Evolutionary conservation across 2,113 vertebrate genomes (phyloP).

Genomic region (Micronycteris hirsuta): DNA sequence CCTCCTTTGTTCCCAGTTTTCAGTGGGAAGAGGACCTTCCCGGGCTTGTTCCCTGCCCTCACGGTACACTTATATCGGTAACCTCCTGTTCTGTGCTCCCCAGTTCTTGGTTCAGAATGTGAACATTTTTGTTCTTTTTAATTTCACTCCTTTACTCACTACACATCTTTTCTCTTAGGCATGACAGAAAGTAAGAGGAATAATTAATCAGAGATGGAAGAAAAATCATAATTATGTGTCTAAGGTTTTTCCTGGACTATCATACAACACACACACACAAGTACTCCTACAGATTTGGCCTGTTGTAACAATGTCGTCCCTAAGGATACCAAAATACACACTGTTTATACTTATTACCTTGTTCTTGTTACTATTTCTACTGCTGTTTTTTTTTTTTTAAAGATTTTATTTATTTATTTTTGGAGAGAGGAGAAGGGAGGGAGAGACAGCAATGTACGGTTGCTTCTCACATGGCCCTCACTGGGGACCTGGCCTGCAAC

Average conservation of each 20-base stretch:
- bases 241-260: not conserved
- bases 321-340: not conserved
- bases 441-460: too few relatives aligned
- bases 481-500: too few relatives aligned
- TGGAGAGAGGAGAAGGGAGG: too few relatives aligned
- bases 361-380: not conserved
- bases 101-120: not conserved
- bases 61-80: not conserved
- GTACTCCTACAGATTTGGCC: not conserved
- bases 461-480: too few relatives aligned
- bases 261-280: not conserved
- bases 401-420: too few relatives aligned
- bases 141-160: not conserved
- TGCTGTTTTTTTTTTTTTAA: too few relatives aligned
- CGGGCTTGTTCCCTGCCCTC: not conserved
- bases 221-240: not conserved
- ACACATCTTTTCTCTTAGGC: not conserved
- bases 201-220: not conserved
- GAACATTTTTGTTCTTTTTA: not conserved
- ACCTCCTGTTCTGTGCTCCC: not conserved
- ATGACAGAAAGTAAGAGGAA: not conserved
- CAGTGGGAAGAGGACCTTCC: not conserved
- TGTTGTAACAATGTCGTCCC: not conserved
- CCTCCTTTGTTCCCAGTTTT: not conserved
- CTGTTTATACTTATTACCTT: not conserved